A percentile compares a stretch with the other conserved stretches of the same genome.
Evolutionary conservation across 1,140 invertebrate species (phyloP).

Genomic region (Olivierus martensii): DNA sequence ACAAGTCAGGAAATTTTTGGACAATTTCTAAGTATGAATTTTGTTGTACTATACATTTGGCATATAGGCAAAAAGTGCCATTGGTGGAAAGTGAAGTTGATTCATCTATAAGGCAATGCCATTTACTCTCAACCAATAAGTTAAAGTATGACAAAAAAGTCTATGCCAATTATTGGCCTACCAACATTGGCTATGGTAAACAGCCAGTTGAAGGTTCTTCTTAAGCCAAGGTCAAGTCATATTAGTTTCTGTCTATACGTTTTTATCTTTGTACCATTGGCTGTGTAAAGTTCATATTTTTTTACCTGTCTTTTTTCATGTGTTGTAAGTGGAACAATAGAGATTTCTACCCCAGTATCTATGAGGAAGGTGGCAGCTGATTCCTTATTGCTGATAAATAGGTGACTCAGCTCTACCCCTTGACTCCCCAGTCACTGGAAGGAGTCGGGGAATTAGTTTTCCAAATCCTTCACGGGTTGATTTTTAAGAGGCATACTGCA

Average conservation of each 20-base stretch:
- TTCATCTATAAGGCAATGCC: no score
- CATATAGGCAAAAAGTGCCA: no score
- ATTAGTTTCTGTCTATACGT: neutral
- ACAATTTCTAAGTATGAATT: no score
- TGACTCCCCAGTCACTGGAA: neutral
- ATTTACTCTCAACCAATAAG: no score
- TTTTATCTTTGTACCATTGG: slow-evolving; percentile 10
- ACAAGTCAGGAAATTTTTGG: no score
- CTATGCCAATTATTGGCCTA: no score
- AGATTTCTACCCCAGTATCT: neutral
- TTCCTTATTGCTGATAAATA: neutral
- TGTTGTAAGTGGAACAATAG: neutral
- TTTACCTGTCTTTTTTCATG: neutral
- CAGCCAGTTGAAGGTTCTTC: no score
- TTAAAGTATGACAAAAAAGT: no score
- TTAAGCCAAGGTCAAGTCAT: no score
- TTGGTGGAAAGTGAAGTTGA: no score
- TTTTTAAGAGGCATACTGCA: neutral
- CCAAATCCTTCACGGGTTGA: neutral
- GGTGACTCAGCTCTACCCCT: neutral
- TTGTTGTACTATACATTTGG: no score
- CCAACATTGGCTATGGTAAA: no score
- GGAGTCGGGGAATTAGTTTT: slow-evolving; percentile 1
- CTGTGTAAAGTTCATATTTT: slow-evolving; percentile 3
- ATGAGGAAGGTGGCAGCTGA: neutral